Percentiles rank a stretch among this genome's conserved stretches.
Evolutionary conservation across 2,113 vertebrate genomes (phyloP).

Genomic region (Passer domesticus): DNA sequence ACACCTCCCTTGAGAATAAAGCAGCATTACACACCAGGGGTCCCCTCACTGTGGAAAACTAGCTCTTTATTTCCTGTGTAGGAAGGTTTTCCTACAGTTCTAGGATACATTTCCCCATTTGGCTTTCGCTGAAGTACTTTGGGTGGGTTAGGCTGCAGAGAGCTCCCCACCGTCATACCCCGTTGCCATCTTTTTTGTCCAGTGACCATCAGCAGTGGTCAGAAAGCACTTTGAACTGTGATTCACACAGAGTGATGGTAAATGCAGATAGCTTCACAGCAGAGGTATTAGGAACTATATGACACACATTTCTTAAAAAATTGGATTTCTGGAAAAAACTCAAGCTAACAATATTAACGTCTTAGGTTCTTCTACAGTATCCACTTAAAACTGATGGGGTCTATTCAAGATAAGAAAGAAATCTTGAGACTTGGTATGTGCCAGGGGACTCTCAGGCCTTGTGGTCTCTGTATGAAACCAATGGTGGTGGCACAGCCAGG

Average conservation of each 20-base stretch:
- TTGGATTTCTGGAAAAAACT: rapidly evolving
- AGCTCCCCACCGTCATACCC: not conserved
- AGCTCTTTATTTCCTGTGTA: not conserved
- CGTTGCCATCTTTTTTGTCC: not conserved
- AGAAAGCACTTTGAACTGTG: not conserved
- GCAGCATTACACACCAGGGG: rapidly evolving
- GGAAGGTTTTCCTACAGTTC: not conserved
- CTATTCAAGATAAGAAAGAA: not conserved
- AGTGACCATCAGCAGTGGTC: not conserved
- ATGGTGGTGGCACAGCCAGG: rapidly evolving
- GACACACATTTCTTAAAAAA: not conserved
- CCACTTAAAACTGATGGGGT: not conserved
- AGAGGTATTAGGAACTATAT: not conserved
- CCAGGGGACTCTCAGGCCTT: rapidly evolving
- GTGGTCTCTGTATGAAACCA: not conserved
- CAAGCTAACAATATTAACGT: not conserved
- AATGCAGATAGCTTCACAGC: rapidly evolving
- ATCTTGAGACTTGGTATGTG: rapidly evolving
- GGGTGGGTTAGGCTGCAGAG: not conserved
- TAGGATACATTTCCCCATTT: not conserved
- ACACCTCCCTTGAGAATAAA: not conserved
- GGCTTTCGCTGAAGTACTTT: rapidly evolving
- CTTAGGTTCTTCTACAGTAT: not conserved
- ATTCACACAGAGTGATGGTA: not conserved
- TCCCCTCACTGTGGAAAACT: not conserved